A percentile compares a stretch with the other conserved stretches of the same genome.
Conservation (phyloP, 2,888 invertebrate species). For the Deilephila elpenor region DNA sequence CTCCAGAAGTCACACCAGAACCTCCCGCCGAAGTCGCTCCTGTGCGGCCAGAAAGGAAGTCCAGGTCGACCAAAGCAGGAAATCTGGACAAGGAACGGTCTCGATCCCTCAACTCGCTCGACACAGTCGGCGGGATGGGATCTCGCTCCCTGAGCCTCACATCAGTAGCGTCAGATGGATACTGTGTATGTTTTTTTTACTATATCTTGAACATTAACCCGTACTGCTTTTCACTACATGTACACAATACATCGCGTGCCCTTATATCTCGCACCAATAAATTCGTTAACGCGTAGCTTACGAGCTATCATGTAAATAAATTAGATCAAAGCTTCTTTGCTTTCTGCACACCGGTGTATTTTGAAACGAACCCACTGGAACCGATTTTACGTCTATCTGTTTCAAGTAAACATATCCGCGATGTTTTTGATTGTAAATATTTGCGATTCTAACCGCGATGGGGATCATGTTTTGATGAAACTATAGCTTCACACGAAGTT, state of each 20-base stretch:
- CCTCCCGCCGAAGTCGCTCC: constrained; percentile 53
- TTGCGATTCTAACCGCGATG: not conserved
- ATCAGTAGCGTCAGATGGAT: constrained; percentile 92
- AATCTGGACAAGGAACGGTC: constrained; percentile 75
- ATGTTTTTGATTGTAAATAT: constrained; percentile 11
- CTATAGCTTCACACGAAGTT: too few relatives aligned
- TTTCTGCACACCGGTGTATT: constrained; percentile 23
- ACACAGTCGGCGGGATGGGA: constrained; percentile 65
- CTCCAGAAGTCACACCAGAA: constrained; percentile 44
- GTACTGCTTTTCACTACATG: not conserved
- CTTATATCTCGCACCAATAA: not conserved
- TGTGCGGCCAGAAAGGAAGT: constrained; percentile 71
- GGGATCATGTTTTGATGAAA: not conserved
- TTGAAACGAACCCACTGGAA: not conserved
- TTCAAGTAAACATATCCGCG: constrained; percentile 3
- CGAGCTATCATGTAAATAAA: constrained; percentile 19
- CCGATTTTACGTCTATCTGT: not conserved
- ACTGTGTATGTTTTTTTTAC: constrained; percentile 87
- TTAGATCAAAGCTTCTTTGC: constrained; percentile 16
- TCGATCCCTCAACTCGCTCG: constrained; percentile 72
- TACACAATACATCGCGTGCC: not conserved
- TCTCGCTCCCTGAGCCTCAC: constrained; percentile 87
- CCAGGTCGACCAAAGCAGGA: constrained; percentile 55
- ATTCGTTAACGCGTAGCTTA: constrained; percentile 10
- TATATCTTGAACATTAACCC: not conserved